Evolutionary conservation across 2,113 vertebrate species (phyloP).

Genomic region (Trichomycterus rosablanca): DNA sequence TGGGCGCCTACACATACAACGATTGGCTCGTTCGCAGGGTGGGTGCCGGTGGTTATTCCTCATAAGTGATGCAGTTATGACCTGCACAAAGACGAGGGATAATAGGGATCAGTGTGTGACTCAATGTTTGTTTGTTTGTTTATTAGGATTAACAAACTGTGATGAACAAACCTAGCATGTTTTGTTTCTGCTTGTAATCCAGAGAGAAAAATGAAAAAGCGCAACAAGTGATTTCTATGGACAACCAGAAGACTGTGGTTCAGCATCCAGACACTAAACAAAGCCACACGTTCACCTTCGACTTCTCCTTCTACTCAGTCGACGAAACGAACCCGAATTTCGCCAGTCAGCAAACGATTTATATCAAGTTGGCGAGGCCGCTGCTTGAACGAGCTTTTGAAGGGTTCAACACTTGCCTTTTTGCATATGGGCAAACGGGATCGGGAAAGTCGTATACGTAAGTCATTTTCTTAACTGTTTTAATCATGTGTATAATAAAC

Average conservation of each 20-base stretch:
- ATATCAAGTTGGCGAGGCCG: slow-evolving; percentile 75
- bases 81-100: too few relatives aligned
- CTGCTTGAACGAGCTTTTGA: slow-evolving; percentile 84
- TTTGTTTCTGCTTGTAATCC: slow-evolving; percentile 7
- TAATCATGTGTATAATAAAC: neutral
- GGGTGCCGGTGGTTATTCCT: too few relatives aligned
- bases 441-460: slow-evolving; percentile 98
- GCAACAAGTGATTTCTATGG: slow-evolving; percentile 75
- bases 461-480: slow-evolving; percentile 46
- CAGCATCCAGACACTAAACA: slow-evolving; percentile 77
- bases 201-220: slow-evolving; percentile 81
- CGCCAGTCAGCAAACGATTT: slow-evolving; percentile 77
- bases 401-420: slow-evolving; percentile 91
- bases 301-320: slow-evolving; percentile 87
- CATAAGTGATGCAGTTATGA: too few relatives aligned
- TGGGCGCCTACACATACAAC: too few relatives aligned
- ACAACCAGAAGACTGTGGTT: slow-evolving; percentile 74
- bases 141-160: too few relatives aligned
- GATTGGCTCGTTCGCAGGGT: too few relatives aligned
- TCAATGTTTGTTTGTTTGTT: too few relatives aligned
- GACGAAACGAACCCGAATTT: slow-evolving; percentile 69
- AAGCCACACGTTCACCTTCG: slow-evolving; percentile 76
- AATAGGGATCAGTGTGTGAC: too few relatives aligned
- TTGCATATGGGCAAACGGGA: slow-evolving; percentile 95
- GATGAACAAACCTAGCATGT: too few relatives aligned